Conservation (phyloP, 1,140 invertebrate species). For the Drosophila ogumai region DNA sequence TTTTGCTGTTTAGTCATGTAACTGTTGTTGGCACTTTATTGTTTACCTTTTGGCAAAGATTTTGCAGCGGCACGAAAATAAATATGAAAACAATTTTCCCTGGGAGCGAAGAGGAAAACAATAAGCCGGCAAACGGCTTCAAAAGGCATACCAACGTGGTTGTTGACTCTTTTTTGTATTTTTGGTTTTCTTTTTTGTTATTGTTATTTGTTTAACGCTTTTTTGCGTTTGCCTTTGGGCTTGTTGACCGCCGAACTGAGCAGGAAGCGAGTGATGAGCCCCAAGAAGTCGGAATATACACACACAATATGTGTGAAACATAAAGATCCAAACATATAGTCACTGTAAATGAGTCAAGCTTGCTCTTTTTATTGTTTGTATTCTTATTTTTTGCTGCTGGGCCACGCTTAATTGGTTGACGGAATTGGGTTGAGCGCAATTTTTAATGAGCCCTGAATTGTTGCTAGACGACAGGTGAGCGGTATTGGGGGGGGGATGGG, state of each 20-base stretch:
- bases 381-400: constrained; percentile 35
- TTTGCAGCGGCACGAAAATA: constrained; percentile 49
- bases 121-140: constrained; percentile 54
- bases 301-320: constrained; percentile 2
- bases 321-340: constrained; percentile 13
- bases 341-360: constrained; percentile 67
- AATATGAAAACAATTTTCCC: constrained; percentile 59
- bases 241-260: constrained; percentile 39
- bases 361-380: constrained; percentile 21
- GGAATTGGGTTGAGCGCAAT: constrained; percentile 69
- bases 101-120: constrained; percentile 49
- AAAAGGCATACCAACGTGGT: constrained; percentile 76
- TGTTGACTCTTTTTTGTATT: constrained; percentile 70
- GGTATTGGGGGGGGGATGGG: not conserved
- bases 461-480: constrained; percentile 10
- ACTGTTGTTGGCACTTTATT: constrained; percentile 61
- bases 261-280: constrained; percentile 35
- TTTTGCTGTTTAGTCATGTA: constrained; percentile 38
- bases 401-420: constrained; percentile 69
- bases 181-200: constrained; percentile 26
- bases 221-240: constrained; percentile 45
- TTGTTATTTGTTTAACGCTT: constrained; percentile 54
- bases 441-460: constrained; percentile 68
- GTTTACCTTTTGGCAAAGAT: constrained; percentile 39
- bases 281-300: constrained; percentile 23